These are phyloP conservation scores for Collichthys lucidus DNA, from an alignment of 2,113 vertebrate genomes.

Conservation along the genomic window DNA sequence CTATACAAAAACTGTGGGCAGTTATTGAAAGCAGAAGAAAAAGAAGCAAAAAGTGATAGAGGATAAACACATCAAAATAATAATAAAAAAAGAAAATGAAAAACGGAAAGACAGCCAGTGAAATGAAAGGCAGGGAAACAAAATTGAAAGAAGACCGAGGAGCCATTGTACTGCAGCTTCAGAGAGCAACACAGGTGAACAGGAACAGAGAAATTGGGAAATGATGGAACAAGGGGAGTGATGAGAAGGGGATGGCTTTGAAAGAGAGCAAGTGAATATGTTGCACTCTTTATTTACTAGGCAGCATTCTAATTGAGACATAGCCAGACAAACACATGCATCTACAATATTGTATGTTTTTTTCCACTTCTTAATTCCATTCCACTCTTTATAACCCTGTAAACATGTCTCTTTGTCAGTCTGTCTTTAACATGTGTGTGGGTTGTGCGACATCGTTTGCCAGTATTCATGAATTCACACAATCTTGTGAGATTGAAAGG, in stretches of 20 bases:
- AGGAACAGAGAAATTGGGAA: constrained; percentile 46
- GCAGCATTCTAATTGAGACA: constrained; percentile 28
- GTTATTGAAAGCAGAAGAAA: constrained; percentile 20
- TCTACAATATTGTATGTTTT: background rate
- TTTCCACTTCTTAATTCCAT: constrained; percentile 5
- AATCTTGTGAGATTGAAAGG: background rate
- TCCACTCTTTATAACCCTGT: background rate
- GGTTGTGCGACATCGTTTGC: background rate
- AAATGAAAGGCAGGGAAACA: constrained; percentile 42
- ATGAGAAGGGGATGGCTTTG: constrained; percentile 31
- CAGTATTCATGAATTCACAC: background rate
- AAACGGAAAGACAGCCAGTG: background rate
- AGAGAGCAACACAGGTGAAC: constrained; percentile 41
- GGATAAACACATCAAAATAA: constrained; percentile 12
- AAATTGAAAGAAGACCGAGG: constrained; percentile 31
- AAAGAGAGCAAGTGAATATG: constrained; percentile 51
- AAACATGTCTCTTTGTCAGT: background rate
- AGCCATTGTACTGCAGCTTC: constrained; percentile 41
- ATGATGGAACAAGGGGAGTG: constrained; percentile 20
- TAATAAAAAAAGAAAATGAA: background rate
- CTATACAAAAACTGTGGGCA: background rate
- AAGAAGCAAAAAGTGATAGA: constrained; percentile 8
- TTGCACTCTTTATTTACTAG: constrained; percentile 30
- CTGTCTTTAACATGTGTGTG: background rate
- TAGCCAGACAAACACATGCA: background rate